phyloP scores from a whole-genome alignment of 2,888 invertebrate genomes.

The Philonicus albiceps region DNA sequence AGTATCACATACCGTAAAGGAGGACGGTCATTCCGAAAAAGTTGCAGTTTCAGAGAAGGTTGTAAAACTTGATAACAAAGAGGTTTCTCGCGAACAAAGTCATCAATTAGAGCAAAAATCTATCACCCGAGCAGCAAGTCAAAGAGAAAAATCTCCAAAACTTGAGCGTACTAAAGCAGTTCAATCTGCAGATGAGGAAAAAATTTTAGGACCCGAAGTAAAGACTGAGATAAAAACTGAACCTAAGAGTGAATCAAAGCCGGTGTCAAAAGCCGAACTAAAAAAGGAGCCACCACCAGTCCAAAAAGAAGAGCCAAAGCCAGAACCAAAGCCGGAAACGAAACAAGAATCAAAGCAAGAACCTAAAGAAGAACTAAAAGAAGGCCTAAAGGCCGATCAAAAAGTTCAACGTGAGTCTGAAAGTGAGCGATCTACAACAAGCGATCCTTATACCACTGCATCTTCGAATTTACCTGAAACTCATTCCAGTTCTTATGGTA shows the following conservation, averaged over 20 bases:
- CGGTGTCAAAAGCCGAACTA: neutral
- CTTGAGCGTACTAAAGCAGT: constrained; percentile 46
- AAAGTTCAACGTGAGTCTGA: neutral
- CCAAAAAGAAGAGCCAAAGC: neutral
- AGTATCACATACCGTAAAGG: neutral
- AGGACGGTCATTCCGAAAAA: constrained; percentile 39
- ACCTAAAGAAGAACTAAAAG: neutral
- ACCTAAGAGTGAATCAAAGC: neutral
- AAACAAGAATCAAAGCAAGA: neutral
- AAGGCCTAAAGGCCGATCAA: neutral
- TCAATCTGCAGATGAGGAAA: constrained; percentile 38
- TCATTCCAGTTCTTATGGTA: constrained; percentile 24
- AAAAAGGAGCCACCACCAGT: neutral
- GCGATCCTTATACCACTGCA: constrained; percentile 13
- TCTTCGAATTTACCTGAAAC: constrained; percentile 35
- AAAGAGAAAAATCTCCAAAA: constrained; percentile 43
- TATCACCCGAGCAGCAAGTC: neutral
- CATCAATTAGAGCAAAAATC: constrained; percentile 25
- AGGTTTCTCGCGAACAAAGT: neutral
- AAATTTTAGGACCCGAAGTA: neutral
- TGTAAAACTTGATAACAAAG: constrained; percentile 45
- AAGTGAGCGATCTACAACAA: constrained; percentile 8
- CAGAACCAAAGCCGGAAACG: neutral
- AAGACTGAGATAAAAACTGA: neutral
- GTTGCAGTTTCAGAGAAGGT: constrained; percentile 47